Base-by-base conservation (phyloP, 2,888 invertebrate genomes). In the Parnassius glacialis region DNA sequence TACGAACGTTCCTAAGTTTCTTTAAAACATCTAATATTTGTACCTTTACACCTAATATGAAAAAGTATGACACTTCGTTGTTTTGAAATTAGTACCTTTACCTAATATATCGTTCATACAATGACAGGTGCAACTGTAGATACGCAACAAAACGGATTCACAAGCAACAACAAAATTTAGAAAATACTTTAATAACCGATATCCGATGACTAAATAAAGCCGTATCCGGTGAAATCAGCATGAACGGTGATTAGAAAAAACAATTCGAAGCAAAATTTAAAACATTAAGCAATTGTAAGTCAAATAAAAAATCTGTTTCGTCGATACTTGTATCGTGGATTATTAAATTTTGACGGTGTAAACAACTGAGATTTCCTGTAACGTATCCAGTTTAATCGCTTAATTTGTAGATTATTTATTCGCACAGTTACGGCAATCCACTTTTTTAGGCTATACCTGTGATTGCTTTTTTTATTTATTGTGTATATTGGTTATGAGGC, bases 201-300 rank as follows among this genome's bases (percentile, higher is more conserved):
- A 52, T 52, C 52, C 52, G 41, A 41, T 11, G n/a, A n/a, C 9
- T 52, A n/a, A 70, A 62, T 54, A 12, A 44, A 54, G 54, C 13
- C 41, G 52, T 52, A 34, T 42, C 52, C 52, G 52, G 52, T 9
- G 44, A 54, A 54, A 54, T 43, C 54, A 9, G 10, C n/a, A 54
- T 13, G 3, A 16, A 16, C 42, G 54, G 44, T 44, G 41, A 44
- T 25, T 12, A 12, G 44, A 54, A 43, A 54, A 54, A 43, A 44
- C 10, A 52, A 52, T 52, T 52, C 11, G 9, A 9, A 45, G 3
- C 44, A 48, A 48, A 56, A 48, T 42, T 13, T 13, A 41, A 42
- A 41, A 50, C 11, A n/a, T 25, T 20, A 52, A 51, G 43, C 25
- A 52, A 58, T 25, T 25, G 45, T 11, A 45, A 45, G n/a, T 9